These are phyloP conservation scores for Lycaena phlaeas DNA, from an alignment of 2,888 invertebrate species.

Conservation along the genomic window DNA sequence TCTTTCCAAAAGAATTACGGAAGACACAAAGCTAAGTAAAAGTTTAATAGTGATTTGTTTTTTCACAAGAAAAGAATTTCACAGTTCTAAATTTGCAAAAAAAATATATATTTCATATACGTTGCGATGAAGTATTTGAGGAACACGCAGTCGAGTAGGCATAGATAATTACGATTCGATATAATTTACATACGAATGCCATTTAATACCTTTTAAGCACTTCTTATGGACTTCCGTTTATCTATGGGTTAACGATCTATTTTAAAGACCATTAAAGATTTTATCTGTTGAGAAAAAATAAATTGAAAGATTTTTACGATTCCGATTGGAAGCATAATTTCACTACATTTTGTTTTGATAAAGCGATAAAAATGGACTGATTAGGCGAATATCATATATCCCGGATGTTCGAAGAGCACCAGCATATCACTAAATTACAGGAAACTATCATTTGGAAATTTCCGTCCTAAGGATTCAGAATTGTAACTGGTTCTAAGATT, in stretches of 20 bases:
- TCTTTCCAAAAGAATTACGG: too few relatives aligned
- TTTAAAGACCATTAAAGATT: constrained; percentile 9
- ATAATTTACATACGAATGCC: constrained; percentile 33
- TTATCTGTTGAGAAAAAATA: constrained; percentile 7
- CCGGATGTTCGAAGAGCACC: too few relatives aligned
- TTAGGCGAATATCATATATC: too few relatives aligned
- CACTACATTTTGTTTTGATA: not conserved
- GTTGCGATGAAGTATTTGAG: constrained; percentile 9
- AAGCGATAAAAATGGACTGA: too few relatives aligned
- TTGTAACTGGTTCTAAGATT: too few relatives aligned
- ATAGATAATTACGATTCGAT: constrained; percentile 24
- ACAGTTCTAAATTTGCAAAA: not conserved
- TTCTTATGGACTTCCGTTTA: constrained; percentile 38
- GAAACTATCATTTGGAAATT: too few relatives aligned
- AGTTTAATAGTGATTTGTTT: too few relatives aligned
- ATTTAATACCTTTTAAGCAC: constrained; percentile 30
- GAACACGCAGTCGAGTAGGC: constrained; percentile 15
- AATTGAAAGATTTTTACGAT: constrained; percentile 4
- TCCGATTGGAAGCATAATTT: not conserved
- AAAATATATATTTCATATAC: constrained; percentile 3
- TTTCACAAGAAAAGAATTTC: too few relatives aligned
- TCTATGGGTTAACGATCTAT: constrained; percentile 20
- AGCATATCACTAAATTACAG: too few relatives aligned
- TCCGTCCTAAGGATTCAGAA: too few relatives aligned
- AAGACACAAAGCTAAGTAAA: too few relatives aligned